Base-by-base conservation (phyloP, 2,797 vertebrate genomes). In the Siniperca obscura region DNA sequence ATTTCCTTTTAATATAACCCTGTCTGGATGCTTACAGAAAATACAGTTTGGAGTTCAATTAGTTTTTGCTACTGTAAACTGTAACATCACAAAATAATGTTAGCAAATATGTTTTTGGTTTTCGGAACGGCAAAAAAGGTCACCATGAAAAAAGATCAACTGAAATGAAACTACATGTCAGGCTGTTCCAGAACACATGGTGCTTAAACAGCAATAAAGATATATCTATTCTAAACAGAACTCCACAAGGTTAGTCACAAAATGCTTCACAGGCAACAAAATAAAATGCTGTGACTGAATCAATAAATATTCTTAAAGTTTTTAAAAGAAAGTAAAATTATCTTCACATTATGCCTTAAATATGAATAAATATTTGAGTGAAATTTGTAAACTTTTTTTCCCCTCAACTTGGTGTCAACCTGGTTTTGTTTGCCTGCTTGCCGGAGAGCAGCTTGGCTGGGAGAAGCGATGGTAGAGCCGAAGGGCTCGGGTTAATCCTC, bases 401-500 rank as follows among this genome's bases (percentile, higher is more conserved):
- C 50, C 53, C 48, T 80, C 50, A 69, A 66, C 64, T 44, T 66
- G 78, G 38, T 68, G 56, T 77, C 68, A 13, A 16, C 64, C 22
- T 19, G 22, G 25, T 50, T 73, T 65, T 69, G 66, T 81, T 66
- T 77, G 65, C 22, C 36, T 17, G 38, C n/a, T 40, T 48, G 50
- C 53, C 19, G 7, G 60, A 72, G 46, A 83, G 80, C 71, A 76
- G 78, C 56, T 66, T 80, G 64, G 70, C 61, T 14, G 22, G 17
- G 52, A n/a, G 52, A 52, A 25, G 59, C 19, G 46, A 19, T 27
- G 48, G 5, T 53, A 70, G 85, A 78, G 83, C 70, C 48, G 56
- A 66, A 30, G 30, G 74, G 62, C 75, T 77, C 12, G 16, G 85
- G 85, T 84, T 87, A 80, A 90, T 90, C 65, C 76, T 81, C 55